Evolutionary conservation across 2,797 vertebrate species (phyloP), one percentile per base, ranked within the genome.

Genomic region (Pseudomugil gertrudae): DNA sequence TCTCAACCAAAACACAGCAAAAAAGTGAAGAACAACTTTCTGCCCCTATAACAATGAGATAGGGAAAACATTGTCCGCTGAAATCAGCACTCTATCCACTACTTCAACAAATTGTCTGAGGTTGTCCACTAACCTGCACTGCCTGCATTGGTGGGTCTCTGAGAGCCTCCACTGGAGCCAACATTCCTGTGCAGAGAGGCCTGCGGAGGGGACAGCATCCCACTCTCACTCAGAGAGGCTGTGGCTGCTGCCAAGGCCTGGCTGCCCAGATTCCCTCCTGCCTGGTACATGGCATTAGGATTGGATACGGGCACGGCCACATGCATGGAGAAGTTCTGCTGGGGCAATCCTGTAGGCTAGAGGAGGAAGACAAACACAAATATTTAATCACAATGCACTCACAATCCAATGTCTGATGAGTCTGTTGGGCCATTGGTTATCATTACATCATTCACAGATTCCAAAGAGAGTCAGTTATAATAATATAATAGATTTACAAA

Each of bases 271-370:
- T 94, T 93, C 78, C 93, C 95, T 78, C 96, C 96, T 2, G 95
- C 95, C 90, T 95, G 96, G 95, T 99, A 99, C 92, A 99, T 93
- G 91, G 94, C 93, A 86, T 94, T 97, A 67, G 95, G 96, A 80
- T 96, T 97, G 91, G 96, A 96, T 80, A 99, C 96, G 0, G 98
- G 98, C 78, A 99, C 96, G 0, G 97, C 98, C 93, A 99, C 98
- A 55, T 98, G 98, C 98, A 99, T 99, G 60, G 98, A 97, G 93
- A 99, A 99, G 94, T 95, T 99, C 91, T 98, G 98, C 89, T 96
- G 96, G 43, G 96, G 96, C 92, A 98, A 84, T 62, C 92, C 95
- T 80, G 95, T 93, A 48, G 98, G 98, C 98, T 99, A 81, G 29
- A 78, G 63, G 57, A 83, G 57, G 74, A 68, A 82, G 74, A 86